Percentiles rank a stretch among this genome's conserved stretches.
Conservation (phyloP, 2,113 vertebrate species). For the Cervus canadensis region DNA sequence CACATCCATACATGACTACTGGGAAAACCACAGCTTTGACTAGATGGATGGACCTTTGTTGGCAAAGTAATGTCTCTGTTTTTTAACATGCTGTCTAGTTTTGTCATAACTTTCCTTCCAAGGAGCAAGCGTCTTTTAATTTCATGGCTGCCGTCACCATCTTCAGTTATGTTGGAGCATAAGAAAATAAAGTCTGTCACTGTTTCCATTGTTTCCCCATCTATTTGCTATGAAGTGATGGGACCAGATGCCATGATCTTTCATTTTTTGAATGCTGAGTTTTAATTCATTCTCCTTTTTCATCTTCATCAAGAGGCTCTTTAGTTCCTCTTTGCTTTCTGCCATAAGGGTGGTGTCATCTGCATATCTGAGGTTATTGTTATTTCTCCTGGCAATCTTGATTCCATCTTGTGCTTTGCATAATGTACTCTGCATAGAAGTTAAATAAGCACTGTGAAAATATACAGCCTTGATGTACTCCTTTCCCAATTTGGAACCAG, state of each 20-base stretch:
- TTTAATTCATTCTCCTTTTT: background rate
- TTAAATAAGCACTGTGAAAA: background rate
- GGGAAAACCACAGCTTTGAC: background rate
- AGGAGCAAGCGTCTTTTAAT: background rate
- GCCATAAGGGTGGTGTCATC: background rate
- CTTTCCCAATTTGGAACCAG: background rate
- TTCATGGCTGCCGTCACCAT: background rate
- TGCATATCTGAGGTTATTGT: background rate
- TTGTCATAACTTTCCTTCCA: background rate
- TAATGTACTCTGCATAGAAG: background rate
- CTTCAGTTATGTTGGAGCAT: background rate
- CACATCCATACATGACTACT: background rate
- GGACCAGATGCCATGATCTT: background rate
- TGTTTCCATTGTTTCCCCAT: background rate
- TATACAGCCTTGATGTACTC: background rate
- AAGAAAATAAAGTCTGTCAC: background rate
- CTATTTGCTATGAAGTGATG: background rate
- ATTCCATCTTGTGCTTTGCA: background rate
- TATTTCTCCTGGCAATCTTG: background rate
- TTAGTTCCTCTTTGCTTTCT: background rate
- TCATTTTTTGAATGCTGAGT: background rate
- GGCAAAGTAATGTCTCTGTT: background rate
- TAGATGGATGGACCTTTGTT: background rate
- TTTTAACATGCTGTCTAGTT: background rate
- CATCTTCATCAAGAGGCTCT: background rate